These are phyloP conservation scores for Nomada flava DNA, from an alignment of 2,888 invertebrate genomes.

Conservation along the genomic window DNA sequence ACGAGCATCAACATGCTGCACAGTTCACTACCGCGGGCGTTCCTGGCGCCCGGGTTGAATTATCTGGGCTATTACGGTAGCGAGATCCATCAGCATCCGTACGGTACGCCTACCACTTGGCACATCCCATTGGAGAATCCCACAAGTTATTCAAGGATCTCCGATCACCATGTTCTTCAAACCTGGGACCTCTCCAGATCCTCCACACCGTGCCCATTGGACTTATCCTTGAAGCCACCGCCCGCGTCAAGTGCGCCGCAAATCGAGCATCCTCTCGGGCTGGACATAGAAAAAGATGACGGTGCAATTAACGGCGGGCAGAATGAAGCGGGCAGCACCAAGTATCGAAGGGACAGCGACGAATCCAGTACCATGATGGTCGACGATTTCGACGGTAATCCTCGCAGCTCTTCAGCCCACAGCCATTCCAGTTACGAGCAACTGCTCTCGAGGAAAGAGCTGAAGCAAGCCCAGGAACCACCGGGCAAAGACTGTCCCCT, in stretches of 20 bases:
- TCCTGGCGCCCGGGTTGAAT: slow-evolving; percentile 76
- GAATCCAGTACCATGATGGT: slow-evolving; percentile 59
- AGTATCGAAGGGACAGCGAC: slow-evolving; percentile 45
- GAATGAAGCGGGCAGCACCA: slow-evolving; percentile 40
- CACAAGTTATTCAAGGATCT: slow-evolving; percentile 52
- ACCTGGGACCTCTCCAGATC: slow-evolving; percentile 68
- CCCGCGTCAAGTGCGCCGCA: slow-evolving; percentile 56
- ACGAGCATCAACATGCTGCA: slow-evolving; percentile 76
- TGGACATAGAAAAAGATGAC: slow-evolving; percentile 77
- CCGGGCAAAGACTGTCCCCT: slow-evolving; percentile 41
- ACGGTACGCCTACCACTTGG: slow-evolving; percentile 67
- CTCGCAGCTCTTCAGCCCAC: slow-evolving; percentile 80
- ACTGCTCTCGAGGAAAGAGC: slow-evolving; percentile 49
- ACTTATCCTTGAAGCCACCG: slow-evolving; percentile 89
- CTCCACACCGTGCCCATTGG: slow-evolving; percentile 87
- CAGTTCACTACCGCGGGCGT: slow-evolving; percentile 80
- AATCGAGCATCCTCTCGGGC: slow-evolving; percentile 74
- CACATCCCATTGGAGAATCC: slow-evolving; percentile 73
- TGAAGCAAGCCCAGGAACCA: slow-evolving; percentile 35
- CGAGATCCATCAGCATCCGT: slow-evolving; percentile 74
- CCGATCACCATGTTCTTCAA: slow-evolving; percentile 56
- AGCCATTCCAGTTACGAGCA: slow-evolving; percentile 66
- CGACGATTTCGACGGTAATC: slow-evolving; percentile 64
- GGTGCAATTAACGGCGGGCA: slow-evolving; percentile 63
- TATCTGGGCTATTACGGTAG: slow-evolving; percentile 79